Evolutionary conservation across 2,113 vertebrate genomes (phyloP), one percentile per base, ranked within the genome.

Genomic region (Notothenia coriiceps): DNA sequence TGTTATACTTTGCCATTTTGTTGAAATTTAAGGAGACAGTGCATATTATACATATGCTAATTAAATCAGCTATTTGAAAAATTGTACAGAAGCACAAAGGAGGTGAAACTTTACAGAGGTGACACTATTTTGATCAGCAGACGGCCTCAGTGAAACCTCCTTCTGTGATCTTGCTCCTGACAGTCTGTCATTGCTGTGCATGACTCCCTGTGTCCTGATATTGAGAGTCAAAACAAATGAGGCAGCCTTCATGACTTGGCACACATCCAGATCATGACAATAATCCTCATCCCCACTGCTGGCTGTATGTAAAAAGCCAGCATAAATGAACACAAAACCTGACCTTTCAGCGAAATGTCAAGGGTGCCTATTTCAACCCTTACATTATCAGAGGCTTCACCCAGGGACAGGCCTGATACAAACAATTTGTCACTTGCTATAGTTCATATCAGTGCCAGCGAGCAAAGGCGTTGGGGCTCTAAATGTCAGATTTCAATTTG

Each of bases 401-500:
- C 79, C 64, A 76, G 87, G 89, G 85, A 90, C 79, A 82, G 70
- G 85, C 57, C 61, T 77, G 86, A 92, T 90, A 77, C 86, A 92
- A 92, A 92, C 89, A 72, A 95, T 94, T 91, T 92, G 89, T 93
- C 89, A 93, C 81, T 88, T 71, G 80, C 80, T 86, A 70, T 86
- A 88, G 85, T 90, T 92, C 87, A 90, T 89, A 92, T 90, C 88
- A 89, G 77, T 74, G 74, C 79, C 81, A 77, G 83, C 72, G 77
- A 89, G 79, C 68, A 86, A 90, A 91, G 89, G 79, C 75, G 64
- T 74, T 40, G 66, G 78, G 78, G 79, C 85, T 93, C 89, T 90
- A 94, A 94, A 95, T 94, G 93, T 95, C 94, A 95, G 82, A 87
- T 90, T 92, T 91, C 89, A 91, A 89, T 93, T 91, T 91, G 86